Percentiles rank a stretch among this genome's conserved stretches.
These are phyloP conservation scores for Heliconius ismenius DNA, from an alignment of 2,888 invertebrate species.

Conservation along the genomic window DNA sequence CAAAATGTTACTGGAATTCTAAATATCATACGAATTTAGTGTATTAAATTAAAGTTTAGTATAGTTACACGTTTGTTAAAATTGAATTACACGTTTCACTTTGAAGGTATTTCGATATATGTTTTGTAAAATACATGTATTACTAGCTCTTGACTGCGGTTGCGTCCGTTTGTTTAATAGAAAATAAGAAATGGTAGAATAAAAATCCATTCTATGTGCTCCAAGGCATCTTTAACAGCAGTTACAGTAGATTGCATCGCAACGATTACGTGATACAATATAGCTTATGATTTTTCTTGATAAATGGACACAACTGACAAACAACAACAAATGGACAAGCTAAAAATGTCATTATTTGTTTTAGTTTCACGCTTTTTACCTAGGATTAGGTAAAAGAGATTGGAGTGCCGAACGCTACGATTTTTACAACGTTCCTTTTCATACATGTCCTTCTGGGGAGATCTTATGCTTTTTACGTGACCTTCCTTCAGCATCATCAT, in stretches of 20 bases:
- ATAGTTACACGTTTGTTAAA: too few species aligned
- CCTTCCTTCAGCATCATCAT: too few species aligned
- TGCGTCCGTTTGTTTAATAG: background rate
- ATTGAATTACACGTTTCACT: conserved; percentile 31
- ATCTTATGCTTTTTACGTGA: too few species aligned
- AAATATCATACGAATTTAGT: conserved; percentile 41
- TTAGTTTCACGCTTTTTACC: too few species aligned
- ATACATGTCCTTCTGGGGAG: too few species aligned
- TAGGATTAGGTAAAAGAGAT: too few species aligned
- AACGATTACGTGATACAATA: background rate
- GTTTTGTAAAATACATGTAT: background rate
- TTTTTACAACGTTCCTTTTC: too few species aligned
- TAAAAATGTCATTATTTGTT: too few species aligned
- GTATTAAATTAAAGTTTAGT: conserved; percentile 36
- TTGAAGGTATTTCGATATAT: background rate
- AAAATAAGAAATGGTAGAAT: background rate
- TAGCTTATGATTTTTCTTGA: too few species aligned
- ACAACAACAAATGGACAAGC: too few species aligned
- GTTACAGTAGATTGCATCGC: background rate
- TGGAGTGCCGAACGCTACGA: too few species aligned
- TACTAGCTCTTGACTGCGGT: background rate
- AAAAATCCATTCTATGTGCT: background rate
- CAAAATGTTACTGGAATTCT: conserved; percentile 43
- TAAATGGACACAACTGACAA: too few species aligned
- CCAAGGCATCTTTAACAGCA: background rate